A percentile compares a stretch with the other conserved stretches of the same genome.
phyloP scores from a whole-genome alignment of 2,113 vertebrate species.

The Pachypanchax playfairii region DNA sequence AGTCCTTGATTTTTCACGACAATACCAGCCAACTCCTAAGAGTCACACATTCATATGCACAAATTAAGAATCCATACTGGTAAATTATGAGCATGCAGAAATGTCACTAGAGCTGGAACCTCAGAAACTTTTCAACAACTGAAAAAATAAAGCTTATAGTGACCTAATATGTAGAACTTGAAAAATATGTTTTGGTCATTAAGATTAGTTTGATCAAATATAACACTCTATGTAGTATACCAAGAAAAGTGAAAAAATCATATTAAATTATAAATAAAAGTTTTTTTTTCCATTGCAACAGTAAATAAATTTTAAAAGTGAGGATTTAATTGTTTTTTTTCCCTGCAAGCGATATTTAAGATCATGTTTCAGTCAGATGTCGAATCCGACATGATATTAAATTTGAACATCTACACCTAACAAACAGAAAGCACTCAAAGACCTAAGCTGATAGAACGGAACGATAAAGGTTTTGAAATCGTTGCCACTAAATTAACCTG shows the following conservation, averaged over 20 bases:
- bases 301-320: conserved; percentile 20
- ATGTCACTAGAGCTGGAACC: neutral
- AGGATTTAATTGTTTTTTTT: conserved; percentile 9
- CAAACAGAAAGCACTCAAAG: conserved; percentile 76
- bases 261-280: neutral
- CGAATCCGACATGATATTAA: conserved; percentile 66
- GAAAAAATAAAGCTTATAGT: conserved; percentile 5
- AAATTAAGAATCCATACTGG: conserved; percentile 52
- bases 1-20: conserved; percentile 74
- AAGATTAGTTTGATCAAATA: conserved; percentile 18
- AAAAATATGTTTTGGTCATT: too few relatives aligned
- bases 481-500: conserved; percentile 81
- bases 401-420: conserved; percentile 66
- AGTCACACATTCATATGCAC: conserved; percentile 63
- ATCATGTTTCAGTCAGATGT: conserved; percentile 61
- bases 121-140: conserved; percentile 36
- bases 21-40: conserved; percentile 59
- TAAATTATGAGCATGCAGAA: conserved; percentile 48
- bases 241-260: conserved; percentile 2
- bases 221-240: neutral
- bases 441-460: conserved; percentile 65
- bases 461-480: conserved; percentile 74
- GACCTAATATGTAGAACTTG: neutral
- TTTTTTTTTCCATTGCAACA: neutral
- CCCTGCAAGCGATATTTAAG: conserved; percentile 56